These are phyloP conservation scores for Nomada ferruginata DNA, from an alignment of 2,888 invertebrate species.

Conservation along the genomic window DNA sequence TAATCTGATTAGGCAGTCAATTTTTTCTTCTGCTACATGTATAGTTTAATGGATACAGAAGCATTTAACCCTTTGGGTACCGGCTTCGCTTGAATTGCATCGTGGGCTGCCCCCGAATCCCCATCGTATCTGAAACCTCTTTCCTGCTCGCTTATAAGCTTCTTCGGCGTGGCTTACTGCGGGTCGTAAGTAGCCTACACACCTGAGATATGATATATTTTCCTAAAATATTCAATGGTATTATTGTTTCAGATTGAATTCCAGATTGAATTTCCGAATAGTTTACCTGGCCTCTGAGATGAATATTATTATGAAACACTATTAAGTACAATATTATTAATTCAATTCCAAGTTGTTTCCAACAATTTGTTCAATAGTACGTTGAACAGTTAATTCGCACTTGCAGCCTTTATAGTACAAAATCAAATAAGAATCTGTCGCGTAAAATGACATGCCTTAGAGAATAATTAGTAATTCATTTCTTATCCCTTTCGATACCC, in stretches of 20 bases:
- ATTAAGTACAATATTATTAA: neutral
- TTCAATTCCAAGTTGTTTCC: neutral
- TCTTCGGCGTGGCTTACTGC: constrained; percentile 11
- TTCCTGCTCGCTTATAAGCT: constrained; percentile 35
- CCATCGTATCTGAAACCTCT: constrained; percentile 14
- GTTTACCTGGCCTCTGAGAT: too few species aligned
- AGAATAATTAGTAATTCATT: too few species aligned
- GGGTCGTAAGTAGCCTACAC: constrained; percentile 35
- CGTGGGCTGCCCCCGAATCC: constrained; percentile 37
- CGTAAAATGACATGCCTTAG: too few species aligned
- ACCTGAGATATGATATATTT: constrained; percentile 7
- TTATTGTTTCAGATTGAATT: constrained; percentile 10
- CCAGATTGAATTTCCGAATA: neutral
- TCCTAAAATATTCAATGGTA: constrained; percentile 15
- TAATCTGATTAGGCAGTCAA: constrained; percentile 8
- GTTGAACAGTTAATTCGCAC: too few species aligned
- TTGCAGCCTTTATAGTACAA: too few species aligned
- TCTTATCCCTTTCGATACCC: too few species aligned
- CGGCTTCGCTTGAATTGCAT: constrained; percentile 44
- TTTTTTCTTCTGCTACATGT: constrained; percentile 32
- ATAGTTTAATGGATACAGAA: constrained; percentile 41
- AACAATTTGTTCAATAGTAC: too few species aligned
- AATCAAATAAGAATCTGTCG: too few species aligned
- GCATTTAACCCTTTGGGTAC: constrained; percentile 23
- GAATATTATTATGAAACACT: too few species aligned